These are phyloP conservation scores for Drosophila ohnishii DNA, from an alignment of 1,140 invertebrate genomes.

Conservation along the genomic window DNA sequence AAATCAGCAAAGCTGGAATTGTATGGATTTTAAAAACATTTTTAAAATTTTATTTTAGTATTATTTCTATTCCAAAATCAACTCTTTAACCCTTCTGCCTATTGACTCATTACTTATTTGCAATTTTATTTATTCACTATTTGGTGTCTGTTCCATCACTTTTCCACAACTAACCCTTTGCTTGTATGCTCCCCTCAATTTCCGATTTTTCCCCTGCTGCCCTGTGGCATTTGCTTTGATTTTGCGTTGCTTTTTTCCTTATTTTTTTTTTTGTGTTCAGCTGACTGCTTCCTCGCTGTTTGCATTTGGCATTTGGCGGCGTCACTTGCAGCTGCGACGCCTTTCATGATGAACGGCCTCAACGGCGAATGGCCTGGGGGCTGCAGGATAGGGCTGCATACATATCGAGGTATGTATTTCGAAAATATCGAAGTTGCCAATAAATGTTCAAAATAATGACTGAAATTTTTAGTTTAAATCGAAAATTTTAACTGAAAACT, in stretches of 20 bases:
- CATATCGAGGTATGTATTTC: not conserved
- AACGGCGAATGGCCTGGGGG: not conserved
- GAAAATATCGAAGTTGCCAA: not conserved
- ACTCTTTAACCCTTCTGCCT: not conserved
- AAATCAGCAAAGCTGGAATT: not conserved
- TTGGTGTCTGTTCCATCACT: not conserved
- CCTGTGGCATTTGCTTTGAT: constrained; percentile 42
- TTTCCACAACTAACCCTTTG: not conserved
- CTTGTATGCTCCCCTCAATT: not conserved
- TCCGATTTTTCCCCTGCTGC: not conserved
- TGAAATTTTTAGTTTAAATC: not conserved
- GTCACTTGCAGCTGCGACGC: constrained; percentile 53
- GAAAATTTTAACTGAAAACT: too few species aligned
- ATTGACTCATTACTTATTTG: constrained; percentile 6
- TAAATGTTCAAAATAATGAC: not conserved
- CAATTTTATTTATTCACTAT: not conserved
- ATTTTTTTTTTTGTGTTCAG: constrained; percentile 14
- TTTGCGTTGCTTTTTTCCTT: constrained; percentile 13
- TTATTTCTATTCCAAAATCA: too few species aligned
- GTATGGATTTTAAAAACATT: not conserved
- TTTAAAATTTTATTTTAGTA: too few species aligned
- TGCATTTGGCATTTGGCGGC: constrained; percentile 54
- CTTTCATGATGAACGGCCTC: constrained; percentile 40
- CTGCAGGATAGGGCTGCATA: not conserved
- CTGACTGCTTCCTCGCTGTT: constrained; percentile 41